Conservation (phyloP, 1,140 invertebrate species). For the Lordiphosa mommai region DNA sequence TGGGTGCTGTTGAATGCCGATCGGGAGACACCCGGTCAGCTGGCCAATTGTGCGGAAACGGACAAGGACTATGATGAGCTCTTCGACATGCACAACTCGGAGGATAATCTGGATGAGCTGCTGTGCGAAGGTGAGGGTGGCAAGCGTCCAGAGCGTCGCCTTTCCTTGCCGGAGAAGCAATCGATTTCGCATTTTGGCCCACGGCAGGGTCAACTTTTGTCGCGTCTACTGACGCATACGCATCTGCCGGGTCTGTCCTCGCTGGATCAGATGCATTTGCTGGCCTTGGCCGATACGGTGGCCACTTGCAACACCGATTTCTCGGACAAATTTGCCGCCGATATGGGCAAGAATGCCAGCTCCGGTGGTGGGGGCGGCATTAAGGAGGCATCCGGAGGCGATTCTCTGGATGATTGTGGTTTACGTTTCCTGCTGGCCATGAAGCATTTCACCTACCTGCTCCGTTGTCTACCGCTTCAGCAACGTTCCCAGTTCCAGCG, state of each 20-base stretch:
- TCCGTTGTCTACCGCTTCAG: constrained; percentile 92
- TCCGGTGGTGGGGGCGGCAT: constrained; percentile 81
- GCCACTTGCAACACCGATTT: constrained; percentile 94
- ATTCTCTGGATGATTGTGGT: constrained; percentile 98
- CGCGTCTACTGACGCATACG: constrained; percentile 95
- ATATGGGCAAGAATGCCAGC: constrained; percentile 84
- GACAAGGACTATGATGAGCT: constrained; percentile 91
- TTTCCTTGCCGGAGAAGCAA: constrained; percentile 85
- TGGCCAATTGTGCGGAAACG: constrained; percentile 80
- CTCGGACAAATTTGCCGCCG: constrained; percentile 90
- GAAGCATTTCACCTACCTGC: constrained; percentile 98
- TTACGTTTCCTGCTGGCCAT: constrained; percentile 97
- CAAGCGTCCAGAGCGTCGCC: constrained; percentile 83
- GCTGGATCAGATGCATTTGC: constrained; percentile 99
- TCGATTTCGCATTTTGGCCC: constrained; percentile 91
- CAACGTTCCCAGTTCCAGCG: constrained; percentile 93
- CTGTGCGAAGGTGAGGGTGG: constrained; percentile 84
- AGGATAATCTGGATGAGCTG: constrained; percentile 91
- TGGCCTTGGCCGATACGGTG: constrained; percentile 98
- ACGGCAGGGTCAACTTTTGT: constrained; percentile 88
- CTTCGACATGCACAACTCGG: constrained; percentile 89
- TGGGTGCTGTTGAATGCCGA: constrained; percentile 97
- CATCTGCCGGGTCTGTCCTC: constrained; percentile 98
- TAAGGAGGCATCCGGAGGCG: constrained; percentile 84
- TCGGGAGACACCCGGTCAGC: constrained; percentile 86